phyloP scores from a whole-genome alignment of 2,113 vertebrate species.

The Cyanoderma ruficeps region DNA sequence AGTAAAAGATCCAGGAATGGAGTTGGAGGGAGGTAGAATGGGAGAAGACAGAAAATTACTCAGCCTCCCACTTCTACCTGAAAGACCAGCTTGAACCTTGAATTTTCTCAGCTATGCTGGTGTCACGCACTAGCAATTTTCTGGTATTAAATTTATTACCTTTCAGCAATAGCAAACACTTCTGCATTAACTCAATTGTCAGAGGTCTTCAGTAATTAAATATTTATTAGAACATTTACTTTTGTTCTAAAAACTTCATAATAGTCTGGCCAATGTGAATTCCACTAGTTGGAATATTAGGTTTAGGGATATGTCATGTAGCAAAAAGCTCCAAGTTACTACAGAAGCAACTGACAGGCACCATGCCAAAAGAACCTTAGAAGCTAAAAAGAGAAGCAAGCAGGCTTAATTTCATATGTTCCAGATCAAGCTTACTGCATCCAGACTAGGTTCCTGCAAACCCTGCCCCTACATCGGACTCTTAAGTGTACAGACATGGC shows the following conservation, averaged over 20 bases:
- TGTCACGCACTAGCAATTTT: background rate
- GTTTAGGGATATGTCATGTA: background rate
- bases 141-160: background rate
- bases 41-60: background rate
- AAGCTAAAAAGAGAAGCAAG: background rate
- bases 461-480: background rate
- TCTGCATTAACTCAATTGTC: background rate
- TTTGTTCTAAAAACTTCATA: background rate
- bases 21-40: rapidly evolving
- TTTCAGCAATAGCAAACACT: background rate
- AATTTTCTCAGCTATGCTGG: background rate
- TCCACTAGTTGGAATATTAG: background rate
- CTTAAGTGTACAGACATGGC: too few relatives aligned
- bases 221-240: background rate
- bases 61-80: background rate
- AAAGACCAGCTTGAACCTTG: background rate
- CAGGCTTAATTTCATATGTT: background rate
- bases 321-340: background rate
- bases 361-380: background rate
- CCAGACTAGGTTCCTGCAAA: background rate
- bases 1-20: background rate
- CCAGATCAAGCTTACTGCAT: background rate
- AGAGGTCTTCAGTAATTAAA: background rate
- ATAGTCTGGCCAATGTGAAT: background rate
- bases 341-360: background rate